Evolutionary conservation across 2,113 vertebrate genomes (phyloP), one percentile per base, ranked within the genome.

Genomic region (Dascyllus trimaculatus): DNA sequence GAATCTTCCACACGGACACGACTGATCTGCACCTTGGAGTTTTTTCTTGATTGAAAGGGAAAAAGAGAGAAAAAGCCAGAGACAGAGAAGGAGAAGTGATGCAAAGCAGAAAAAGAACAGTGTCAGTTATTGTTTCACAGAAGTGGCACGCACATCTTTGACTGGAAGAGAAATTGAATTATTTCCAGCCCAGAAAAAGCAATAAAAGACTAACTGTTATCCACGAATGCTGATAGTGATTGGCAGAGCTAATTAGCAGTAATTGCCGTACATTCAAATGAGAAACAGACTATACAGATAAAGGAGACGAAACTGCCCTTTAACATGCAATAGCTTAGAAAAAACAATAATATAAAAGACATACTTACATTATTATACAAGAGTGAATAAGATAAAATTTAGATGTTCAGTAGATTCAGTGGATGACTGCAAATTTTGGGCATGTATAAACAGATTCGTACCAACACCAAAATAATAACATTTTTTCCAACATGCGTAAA

Each of bases 1-100:
- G 97, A 97, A 62, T 99, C 97, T 87, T 97, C 96, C 81, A 95
- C 89, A 85, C 96, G 97, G 90, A 97, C 96, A 82, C 95, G 97
- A 93, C 95, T 97, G 94, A 99, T 97, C 94, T 98, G 97, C 87
- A 99, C 96, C 93, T 97, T 97, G 78, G 98, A 98, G 95, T 97
- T 98, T 95, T 97, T 98, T 95, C 98, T 99, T 95, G 26, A 76
- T 61, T 0, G 24, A 73, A 25, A 49, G 29, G 18, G 32, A 65
- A 9, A 54, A 19, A 32, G 40, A 64, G 57, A 62, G 11, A 60
- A 8, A 17, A 1, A 51, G 48, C 17, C 2, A 72, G 22, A 75
- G 52, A 66, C 4, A 85, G 17, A 52, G 11, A 11, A 32, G 9
- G 8, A 3, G 49, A 18, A 56, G 53, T 24, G 62, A 69, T 17